Conservation (phyloP, 2,888 invertebrate species). For the Dorcus hopei region DNA sequence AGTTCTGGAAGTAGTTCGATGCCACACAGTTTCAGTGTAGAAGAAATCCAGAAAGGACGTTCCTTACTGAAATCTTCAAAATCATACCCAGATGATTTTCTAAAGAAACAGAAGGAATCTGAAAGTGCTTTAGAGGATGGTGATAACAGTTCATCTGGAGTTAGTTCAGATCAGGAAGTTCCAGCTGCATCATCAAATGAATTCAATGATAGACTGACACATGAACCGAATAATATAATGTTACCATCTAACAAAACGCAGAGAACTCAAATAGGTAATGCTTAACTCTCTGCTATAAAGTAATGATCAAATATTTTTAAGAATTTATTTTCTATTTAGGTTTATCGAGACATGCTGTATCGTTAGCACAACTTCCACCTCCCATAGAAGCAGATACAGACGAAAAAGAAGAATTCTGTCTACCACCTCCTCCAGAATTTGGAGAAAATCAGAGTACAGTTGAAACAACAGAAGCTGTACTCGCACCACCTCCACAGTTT, state of each 20-base stretch:
- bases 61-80: conserved; percentile 82
- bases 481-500: conserved; percentile 89
- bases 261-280: conserved; percentile 38
- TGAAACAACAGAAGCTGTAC: conserved; percentile 54
- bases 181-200: conserved; percentile 50
- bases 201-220: conserved; percentile 43
- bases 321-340: conserved; percentile 11
- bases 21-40: conserved; percentile 83
- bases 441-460: conserved; percentile 47
- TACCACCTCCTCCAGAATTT: conserved; percentile 62
- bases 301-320: not conserved
- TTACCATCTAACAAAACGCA: conserved; percentile 36
- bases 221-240: conserved; percentile 33
- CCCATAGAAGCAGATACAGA: conserved; percentile 72
- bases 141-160: conserved; percentile 85
- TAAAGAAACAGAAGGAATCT: conserved; percentile 51
- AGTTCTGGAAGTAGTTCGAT: conserved; percentile 70
- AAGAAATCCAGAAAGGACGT: conserved; percentile 84
- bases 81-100: conserved; percentile 81
- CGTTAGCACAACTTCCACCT: conserved; percentile 76
- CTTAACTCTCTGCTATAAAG: conserved; percentile 22
- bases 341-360: conserved; percentile 66
- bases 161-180: conserved; percentile 81
- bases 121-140: conserved; percentile 64
- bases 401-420: conserved; percentile 60